Evolutionary conservation across 2,888 invertebrate genomes (phyloP).

Genomic region (Oscheius onirici): DNA sequence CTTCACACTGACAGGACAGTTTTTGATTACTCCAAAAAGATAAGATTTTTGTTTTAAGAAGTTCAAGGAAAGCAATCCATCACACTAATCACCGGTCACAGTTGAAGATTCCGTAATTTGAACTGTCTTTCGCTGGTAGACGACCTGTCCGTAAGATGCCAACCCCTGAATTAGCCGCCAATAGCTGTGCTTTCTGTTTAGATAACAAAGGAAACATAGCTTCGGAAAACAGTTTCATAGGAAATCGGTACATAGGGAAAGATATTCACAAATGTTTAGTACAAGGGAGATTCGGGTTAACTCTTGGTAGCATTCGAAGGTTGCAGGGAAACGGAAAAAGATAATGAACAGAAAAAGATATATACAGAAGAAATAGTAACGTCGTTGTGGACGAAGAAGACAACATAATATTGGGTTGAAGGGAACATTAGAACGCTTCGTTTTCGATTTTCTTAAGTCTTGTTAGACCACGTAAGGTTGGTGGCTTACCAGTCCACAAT

Average conservation of each 20-base stretch:
- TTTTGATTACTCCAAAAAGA: too few species aligned
- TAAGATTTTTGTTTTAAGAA: too few species aligned
- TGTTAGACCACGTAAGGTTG: neutral
- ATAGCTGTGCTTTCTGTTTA: neutral
- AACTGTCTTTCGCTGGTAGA: neutral
- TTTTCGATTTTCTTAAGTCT: too few species aligned
- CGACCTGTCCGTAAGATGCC: neutral
- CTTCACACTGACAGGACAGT: too few species aligned
- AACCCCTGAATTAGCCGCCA: neutral
- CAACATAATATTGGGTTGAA: too few species aligned
- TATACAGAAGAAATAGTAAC: neutral
- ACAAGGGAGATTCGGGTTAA: neutral
- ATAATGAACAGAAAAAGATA: neutral
- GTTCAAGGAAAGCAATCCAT: neutral
- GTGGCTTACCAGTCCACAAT: slow-evolving; percentile 39
- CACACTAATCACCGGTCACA: neutral
- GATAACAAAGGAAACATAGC: too few species aligned
- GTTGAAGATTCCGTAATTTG: slow-evolving; percentile 2
- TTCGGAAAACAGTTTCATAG: too few species aligned
- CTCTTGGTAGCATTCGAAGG: neutral
- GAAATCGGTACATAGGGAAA: too few species aligned
- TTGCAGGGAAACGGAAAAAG: neutral
- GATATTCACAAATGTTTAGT: too few species aligned
- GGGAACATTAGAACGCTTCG: too few species aligned
- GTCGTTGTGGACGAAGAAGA: neutral